Conservation (phyloP, 2,888 invertebrate species). For the Parthenolecanium corni region DNA sequence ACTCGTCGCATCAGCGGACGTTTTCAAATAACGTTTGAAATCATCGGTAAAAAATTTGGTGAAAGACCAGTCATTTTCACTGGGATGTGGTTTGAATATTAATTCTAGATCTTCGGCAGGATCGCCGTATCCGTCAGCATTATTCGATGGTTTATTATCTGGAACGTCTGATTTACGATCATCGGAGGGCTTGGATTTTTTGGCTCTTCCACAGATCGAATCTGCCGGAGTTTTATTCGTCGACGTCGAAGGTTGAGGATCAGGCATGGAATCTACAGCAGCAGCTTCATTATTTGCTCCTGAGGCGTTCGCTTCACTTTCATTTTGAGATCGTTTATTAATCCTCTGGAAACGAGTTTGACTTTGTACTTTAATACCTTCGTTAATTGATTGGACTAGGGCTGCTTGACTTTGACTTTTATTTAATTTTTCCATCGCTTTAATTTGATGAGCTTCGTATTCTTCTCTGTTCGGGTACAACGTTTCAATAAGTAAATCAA, state of each 20-base stretch:
- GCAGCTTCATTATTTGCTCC: not conserved
- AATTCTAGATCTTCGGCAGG: conserved; percentile 65
- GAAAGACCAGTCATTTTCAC: conserved; percentile 54
- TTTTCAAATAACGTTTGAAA: conserved; percentile 84
- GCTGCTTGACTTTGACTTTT: conserved; percentile 89
- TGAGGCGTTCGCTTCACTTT: conserved; percentile 3
- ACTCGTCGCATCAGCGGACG: conserved; percentile 94
- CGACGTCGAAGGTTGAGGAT: conserved; percentile 20
- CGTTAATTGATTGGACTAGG: conserved; percentile 84
- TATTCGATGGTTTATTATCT: conserved; percentile 6
- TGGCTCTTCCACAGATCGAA: not conserved
- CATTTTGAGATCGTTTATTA: conserved; percentile 46
- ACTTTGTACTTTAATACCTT: conserved; percentile 84
- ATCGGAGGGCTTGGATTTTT: not conserved
- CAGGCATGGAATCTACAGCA: not conserved
- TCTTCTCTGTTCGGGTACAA: conserved; percentile 95
- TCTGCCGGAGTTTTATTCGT: not conserved
- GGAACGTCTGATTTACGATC: conserved; percentile 20
- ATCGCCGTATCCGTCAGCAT: conserved; percentile 1
- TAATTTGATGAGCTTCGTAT: conserved; percentile 89
- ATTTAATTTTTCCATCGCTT: conserved; percentile 81
- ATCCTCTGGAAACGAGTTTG: conserved; percentile 74
- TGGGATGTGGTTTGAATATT: conserved; percentile 91
- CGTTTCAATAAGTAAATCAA: conserved; percentile 91
- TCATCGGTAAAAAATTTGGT: conserved; percentile 50